Percentiles rank a stretch among this genome's conserved stretches.
These are phyloP conservation scores for Drosophila tsacasi DNA, from an alignment of 1,140 invertebrate species.

Conservation along the genomic window DNA sequence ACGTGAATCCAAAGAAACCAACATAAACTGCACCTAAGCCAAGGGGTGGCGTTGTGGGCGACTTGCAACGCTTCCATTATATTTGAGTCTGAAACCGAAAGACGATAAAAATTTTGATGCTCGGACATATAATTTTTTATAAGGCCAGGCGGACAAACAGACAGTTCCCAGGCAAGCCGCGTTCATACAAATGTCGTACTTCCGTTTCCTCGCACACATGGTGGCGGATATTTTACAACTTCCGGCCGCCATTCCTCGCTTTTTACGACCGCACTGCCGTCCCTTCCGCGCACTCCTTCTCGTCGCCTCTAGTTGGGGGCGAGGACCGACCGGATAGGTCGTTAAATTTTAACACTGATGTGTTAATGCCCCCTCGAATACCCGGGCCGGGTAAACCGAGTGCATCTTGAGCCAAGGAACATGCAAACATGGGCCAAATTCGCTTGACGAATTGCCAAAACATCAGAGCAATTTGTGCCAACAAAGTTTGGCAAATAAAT, in stretches of 20 bases:
- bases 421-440: conserved; percentile 47
- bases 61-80: conserved; percentile 58
- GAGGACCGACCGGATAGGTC: conserved; percentile 36
- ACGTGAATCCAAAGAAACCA: conserved; percentile 23
- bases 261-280: conserved; percentile 39
- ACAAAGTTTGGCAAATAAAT: conserved; percentile 67
- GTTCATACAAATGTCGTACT: conserved; percentile 41
- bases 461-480: conserved; percentile 74
- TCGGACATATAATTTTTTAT: conserved; percentile 61
- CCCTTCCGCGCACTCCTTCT: background rate
- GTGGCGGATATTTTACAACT: conserved; percentile 74
- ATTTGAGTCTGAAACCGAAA: conserved; percentile 40
- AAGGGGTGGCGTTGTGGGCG: background rate
- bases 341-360: conserved; percentile 81
- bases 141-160: conserved; percentile 35
- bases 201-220: conserved; percentile 67
- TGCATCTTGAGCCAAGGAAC: conserved; percentile 32
- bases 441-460: conserved; percentile 76
- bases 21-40: conserved; percentile 55
- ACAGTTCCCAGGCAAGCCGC: conserved; percentile 23
- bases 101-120: conserved; percentile 54
- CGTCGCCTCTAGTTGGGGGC: background rate
- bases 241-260: conserved; percentile 47
- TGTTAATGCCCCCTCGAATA: conserved; percentile 66
- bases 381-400: conserved; percentile 9